Conservation (phyloP, 2,797 vertebrate genomes). For the Hippopotamyrus pictus region DNA sequence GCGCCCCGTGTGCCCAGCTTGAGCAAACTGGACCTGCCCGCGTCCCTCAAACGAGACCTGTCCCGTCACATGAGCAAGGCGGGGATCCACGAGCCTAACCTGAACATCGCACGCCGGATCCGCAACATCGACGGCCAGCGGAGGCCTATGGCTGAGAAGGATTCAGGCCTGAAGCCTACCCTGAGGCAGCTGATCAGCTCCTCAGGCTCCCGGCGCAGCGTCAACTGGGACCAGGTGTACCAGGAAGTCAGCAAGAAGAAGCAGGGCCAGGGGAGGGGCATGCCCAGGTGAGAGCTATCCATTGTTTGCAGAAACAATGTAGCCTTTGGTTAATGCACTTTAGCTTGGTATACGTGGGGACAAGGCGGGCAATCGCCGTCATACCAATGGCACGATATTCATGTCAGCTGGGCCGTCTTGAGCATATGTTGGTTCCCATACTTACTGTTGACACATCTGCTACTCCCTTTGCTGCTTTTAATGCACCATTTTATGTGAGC, state of each 20-base stretch:
- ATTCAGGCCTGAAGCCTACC: slow-evolving; percentile 85
- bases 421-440: background rate
- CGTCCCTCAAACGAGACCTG: slow-evolving; percentile 82
- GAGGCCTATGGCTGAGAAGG: slow-evolving; percentile 80
- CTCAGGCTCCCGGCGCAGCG: slow-evolving; percentile 74
- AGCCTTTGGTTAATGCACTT: background rate
- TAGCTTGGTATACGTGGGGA: background rate
- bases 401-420: background rate
- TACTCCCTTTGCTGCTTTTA: background rate
- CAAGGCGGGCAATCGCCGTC: background rate
- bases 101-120: slow-evolving; percentile 87
- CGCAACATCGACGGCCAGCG: slow-evolving; percentile 77
- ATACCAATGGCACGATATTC: background rate
- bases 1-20: slow-evolving; percentile 54
- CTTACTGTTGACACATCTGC: background rate
- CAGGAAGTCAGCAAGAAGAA: slow-evolving; percentile 91
- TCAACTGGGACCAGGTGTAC: slow-evolving; percentile 98
- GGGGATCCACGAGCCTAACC: slow-evolving; percentile 80
- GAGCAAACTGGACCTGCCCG: slow-evolving; percentile 79
- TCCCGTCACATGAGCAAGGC: slow-evolving; percentile 83
- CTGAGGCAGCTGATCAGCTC: slow-evolving; percentile 89
- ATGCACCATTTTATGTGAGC: background rate
- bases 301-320: background rate
- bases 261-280: slow-evolving; percentile 90
- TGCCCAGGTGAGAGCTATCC: slow-evolving; percentile 76